Evolutionary conservation across 1,140 invertebrate genomes (phyloP).

Genomic region (Euborellia annulipes): DNA sequence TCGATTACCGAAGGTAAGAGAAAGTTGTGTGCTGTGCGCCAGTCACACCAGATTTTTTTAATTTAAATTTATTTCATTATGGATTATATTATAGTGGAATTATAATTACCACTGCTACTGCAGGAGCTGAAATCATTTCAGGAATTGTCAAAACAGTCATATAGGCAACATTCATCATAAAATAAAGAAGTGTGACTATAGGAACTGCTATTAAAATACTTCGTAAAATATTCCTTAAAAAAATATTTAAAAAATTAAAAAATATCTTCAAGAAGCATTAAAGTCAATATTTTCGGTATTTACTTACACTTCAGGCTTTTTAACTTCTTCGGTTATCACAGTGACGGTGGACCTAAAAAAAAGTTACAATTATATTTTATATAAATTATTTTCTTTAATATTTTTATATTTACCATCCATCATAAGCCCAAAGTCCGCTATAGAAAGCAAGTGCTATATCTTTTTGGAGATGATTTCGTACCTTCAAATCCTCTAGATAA

Average conservation of each 20-base stretch:
- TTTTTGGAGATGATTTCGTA: conserved; percentile 48
- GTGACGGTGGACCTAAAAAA: conserved; percentile 56
- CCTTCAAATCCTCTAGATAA: conserved; percentile 59
- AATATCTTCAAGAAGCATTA: too few relatives aligned
- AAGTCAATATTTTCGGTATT: too few relatives aligned
- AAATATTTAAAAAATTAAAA: conserved; percentile 9
- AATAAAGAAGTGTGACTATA: conserved; percentile 70
- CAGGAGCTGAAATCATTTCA: conserved; percentile 63
- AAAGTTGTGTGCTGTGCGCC: neutral
- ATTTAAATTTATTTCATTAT: neutral
- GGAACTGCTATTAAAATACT: conserved; percentile 86
- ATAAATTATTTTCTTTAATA: too few relatives aligned
- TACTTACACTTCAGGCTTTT: conserved; percentile 63
- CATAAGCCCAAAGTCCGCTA: conserved; percentile 87
- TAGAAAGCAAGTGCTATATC: conserved; percentile 81
- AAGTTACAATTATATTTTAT: too few relatives aligned
- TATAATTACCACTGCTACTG: conserved; percentile 69
- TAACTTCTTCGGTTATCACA: conserved; percentile 82
- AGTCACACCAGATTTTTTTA: neutral
- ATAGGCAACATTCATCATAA: conserved; percentile 84
- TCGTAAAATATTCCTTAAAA: conserved; percentile 50
- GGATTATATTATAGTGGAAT: neutral
- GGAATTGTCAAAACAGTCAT: conserved; percentile 66
- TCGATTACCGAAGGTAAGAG: too few relatives aligned
- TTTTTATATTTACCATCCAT: conserved; percentile 52